Conservation (phyloP, 2,113 vertebrate species). For the Leucoraja erinaceus region DNA sequence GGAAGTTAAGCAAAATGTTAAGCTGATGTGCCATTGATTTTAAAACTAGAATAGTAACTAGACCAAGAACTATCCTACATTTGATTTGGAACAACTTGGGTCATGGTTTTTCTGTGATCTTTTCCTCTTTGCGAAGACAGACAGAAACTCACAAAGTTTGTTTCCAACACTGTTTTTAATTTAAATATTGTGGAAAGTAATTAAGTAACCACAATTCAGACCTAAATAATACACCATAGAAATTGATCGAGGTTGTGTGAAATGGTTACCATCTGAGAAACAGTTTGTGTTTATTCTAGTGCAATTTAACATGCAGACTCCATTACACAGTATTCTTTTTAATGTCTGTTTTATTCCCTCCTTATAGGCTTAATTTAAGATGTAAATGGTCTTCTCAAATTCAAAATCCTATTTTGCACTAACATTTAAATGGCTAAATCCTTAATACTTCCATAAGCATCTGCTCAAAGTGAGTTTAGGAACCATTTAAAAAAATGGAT, state of each 20-base stretch:
- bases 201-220: neutral
- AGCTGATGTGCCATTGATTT: neutral
- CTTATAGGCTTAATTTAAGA: neutral
- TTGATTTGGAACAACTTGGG: neutral
- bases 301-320: neutral
- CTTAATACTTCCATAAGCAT: neutral
- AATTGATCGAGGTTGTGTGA: neutral
- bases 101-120: neutral
- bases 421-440: neutral
- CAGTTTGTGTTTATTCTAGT: neutral
- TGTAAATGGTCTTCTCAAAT: neutral
- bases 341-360: neutral
- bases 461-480: neutral
- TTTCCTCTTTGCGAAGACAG: neutral
- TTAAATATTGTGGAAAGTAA: neutral
- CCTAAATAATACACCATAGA: neutral
- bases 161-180: neutral
- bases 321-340: neutral
- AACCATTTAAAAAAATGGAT: neutral
- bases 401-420: neutral
- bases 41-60: neutral
- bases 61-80: neutral
- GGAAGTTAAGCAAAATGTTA: neutral
- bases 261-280: neutral
- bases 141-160: neutral